Evolutionary conservation across 2,888 invertebrate genomes (phyloP), one percentile per base, ranked within the genome.

Genomic region (Crocallis elinguaria): DNA sequence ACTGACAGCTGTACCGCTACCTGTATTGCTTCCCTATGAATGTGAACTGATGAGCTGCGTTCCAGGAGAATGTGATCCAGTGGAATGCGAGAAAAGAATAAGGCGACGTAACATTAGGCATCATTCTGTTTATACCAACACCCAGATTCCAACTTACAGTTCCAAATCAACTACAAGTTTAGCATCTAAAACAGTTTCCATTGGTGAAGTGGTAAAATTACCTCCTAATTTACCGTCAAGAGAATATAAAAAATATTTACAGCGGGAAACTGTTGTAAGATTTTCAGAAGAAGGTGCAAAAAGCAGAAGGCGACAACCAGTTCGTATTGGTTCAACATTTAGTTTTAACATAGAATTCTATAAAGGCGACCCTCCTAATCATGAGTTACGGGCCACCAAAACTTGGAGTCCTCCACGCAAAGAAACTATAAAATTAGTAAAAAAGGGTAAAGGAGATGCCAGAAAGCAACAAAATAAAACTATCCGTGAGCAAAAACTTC

Each of bases 41-140:
- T 77, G 75, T 57, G 74, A 77, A 46, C 71, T 71, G 23, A 71
- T 67, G 21, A 45, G 72, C 23, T 77, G 77, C 58, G 33, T 64
- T 39, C 72, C 75, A 29, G 67, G 64, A 29, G 12, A 56, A 25
- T 60, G 50, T 48, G 35, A 60, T 25, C 60, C 60, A 21, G 17
- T 50, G 19, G n/a, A 37, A 42, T 50, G 52, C 21, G 9, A 42
- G 11, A 59, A 61, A 51, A 33, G 17, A 46, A 60, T 60, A 16
- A 25, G 11, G 39, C 50, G 51, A 42, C 56, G 56, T 6, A 36
- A 16, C 4, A n/a, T 13, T 21, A 41, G 38, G 16, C 35, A 25
- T 16, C 32, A 32, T 36, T 33, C 53, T 17, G 25, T 37, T 29
- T 25, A 14, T 6, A 51, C 48, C 7, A 44, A 30, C 1, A 39